Base-by-base conservation (phyloP, 1,140 invertebrate genomes). In the Apis dorsata region DNA sequence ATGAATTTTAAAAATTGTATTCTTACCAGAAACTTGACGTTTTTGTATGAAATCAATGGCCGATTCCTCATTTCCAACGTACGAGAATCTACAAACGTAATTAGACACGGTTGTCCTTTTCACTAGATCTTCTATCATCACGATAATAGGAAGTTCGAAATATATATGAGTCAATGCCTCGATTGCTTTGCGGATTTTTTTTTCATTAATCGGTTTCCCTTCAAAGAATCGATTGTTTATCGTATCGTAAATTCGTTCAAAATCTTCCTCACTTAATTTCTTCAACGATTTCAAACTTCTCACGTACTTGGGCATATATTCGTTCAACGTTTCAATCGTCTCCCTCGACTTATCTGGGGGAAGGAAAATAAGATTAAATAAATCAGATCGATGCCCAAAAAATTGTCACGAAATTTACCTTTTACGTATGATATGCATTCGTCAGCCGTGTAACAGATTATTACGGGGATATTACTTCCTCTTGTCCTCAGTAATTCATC, bases 61-160 rank as follows among this genome's bases (percentile, higher is more conserved):
- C 1, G 80, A 55, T n/a, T 44, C 68, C 5, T 82, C 44, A 4
- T n/a, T 77, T 1, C 80, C 80, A 7, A 77, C 89, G 53, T 93
- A 94, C 34, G 93, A 91, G 89, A 95, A 95, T 86, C 89, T 88
- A 81, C 95, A 95, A 71, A 94, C 89, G 79, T 94, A 95, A 5
- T 93, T 91, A 0, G 94, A 91, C 28, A 44, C 86, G 74, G 7
- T 80, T 55, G 3, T 80, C 85, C 70, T 85, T 76, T 44, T 91
- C 89, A 92, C 84, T n/a, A 95, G 94, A 9, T 93, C 88, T 74
- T 94, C 86, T 15, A 62, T 5, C n/a, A 19, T 90, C 82, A 60
- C 93, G 90, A 80, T 93, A 91, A 57, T 94, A 89, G 75, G 91
- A 90, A 34, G 90, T 91, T 69, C 92, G 86, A 13, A 88, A 68